Percentiles rank a stretch among this genome's conserved stretches.
These are phyloP conservation scores for Germaria angustata DNA, from an alignment of 2,888 invertebrate genomes.

Conservation along the genomic window DNA sequence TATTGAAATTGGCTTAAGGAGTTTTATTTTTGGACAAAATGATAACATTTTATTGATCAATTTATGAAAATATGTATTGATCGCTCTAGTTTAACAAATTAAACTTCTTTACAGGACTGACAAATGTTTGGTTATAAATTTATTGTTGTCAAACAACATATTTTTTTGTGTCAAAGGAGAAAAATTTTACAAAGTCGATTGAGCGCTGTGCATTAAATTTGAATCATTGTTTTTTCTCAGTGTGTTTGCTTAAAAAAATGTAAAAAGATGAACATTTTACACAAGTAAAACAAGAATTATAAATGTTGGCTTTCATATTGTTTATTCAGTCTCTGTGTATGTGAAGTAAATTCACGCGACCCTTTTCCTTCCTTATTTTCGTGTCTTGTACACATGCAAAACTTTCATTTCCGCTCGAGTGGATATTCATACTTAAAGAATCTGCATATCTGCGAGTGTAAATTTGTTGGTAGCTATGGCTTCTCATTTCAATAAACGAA, in stretches of 20 bases:
- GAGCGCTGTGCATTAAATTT: too few relatives aligned
- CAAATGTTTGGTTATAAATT: too few relatives aligned
- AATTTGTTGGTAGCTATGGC: not conserved
- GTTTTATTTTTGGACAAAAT: too few relatives aligned
- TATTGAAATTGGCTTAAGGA: too few relatives aligned
- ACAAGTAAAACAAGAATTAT: not conserved
- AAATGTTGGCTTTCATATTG: not conserved
- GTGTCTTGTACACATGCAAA: slow-evolving; percentile 32
- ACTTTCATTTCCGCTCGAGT: slow-evolving; percentile 56
- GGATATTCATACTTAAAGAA: slow-evolving; percentile 39
- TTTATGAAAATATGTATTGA: too few relatives aligned
- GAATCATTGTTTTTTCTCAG: not conserved
- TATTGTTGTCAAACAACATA: too few relatives aligned
- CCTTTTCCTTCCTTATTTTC: slow-evolving; percentile 19
- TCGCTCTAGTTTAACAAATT: too few relatives aligned
- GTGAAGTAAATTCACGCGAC: slow-evolving; percentile 30
- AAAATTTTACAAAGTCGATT: too few relatives aligned
- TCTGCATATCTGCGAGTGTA: slow-evolving; percentile 2
- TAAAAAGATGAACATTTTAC: not conserved
- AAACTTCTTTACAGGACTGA: too few relatives aligned
- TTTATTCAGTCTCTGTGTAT: not conserved
- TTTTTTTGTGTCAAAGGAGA: too few relatives aligned
- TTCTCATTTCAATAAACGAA: not conserved
- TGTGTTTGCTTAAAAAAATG: not conserved
- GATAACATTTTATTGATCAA: too few relatives aligned